These are phyloP conservation scores for Andrena camellia DNA, from an alignment of 2,888 invertebrate species.

Conservation along the genomic window DNA sequence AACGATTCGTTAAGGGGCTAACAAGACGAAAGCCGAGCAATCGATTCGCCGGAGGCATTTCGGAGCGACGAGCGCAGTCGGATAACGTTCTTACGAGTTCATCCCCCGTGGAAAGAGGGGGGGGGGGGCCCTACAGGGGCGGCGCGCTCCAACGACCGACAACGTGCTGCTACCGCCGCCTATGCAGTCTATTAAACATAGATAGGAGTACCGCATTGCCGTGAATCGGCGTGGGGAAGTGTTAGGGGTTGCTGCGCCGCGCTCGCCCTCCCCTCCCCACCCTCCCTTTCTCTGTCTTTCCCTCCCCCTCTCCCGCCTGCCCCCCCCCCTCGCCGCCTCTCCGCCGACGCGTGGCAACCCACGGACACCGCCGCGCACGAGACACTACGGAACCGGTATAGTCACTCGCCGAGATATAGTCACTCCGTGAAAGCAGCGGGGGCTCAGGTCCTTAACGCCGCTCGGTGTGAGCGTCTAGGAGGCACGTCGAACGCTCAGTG, in stretches of 20 bases:
- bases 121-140: conserved; percentile 2
- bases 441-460: no score
- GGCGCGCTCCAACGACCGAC: conserved; percentile 48
- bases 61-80: neutral
- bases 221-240: conserved; percentile 78
- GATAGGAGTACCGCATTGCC: conserved; percentile 82
- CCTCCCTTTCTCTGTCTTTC: conserved; percentile 3
- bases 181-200: conserved; percentile 82
- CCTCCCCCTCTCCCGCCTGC: neutral
- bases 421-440: no score
- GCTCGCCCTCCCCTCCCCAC: conserved; percentile 27
- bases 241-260: conserved; percentile 70
- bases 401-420: no score
- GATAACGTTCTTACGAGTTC: conserved; percentile 32
- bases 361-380: conserved; percentile 19
- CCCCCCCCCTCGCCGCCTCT: neutral
- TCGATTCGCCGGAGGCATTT: conserved; percentile 27
- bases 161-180: conserved; percentile 69
- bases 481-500: no score
- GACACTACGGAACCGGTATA: conserved; percentile 24
- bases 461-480: no score
- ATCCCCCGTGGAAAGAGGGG: conserved; percentile 25
- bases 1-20: neutral
- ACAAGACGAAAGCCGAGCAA: neutral
- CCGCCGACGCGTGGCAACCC: conserved; percentile 24